Evolutionary conservation across 2,888 invertebrate species (phyloP), one percentile per base, ranked within the genome.

Genomic region (Loripinus fragilis): DNA sequence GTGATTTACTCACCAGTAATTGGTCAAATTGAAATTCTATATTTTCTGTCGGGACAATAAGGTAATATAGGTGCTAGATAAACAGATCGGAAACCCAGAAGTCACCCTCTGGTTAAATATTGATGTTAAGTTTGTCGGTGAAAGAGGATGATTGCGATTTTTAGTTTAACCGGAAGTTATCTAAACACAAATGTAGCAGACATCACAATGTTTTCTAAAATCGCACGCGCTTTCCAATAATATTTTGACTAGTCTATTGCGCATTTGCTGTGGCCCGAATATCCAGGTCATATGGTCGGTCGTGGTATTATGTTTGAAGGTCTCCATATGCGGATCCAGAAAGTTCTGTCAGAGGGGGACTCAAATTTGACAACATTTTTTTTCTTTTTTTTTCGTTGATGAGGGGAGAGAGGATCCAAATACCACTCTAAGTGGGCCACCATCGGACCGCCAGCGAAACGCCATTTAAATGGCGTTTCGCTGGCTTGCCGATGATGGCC

Each of bases 11-110:
- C 23, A 33, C 65, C 60, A 48, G 20, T 74, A 78, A 74, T 78
- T 74, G 78, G 68, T 35, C 66, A 52, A 68, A 71, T 74, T 48
- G 74, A 74, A 71, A 74, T 67, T 67, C 66, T 71, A 65, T 71
- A 64, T 38, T 64, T 33, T 71, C 35, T 25, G 28, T 64, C 23
- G 64, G 30, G 23, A 45, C 64, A 55, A 10, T 55, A 25, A n/a
- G 23, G 52, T 52, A 52, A 52, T 33, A 25, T 33, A 5, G 60
- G 33, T 60, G 30, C 33, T 60, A 60, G 33, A 28, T 30, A 30
- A 60, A 33, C 23, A n/a, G 7, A 3, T 1, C 20, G 2, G 20
- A 33, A 17, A 28, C 2, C 20, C 33, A 2, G 15, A 28, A 60
- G 20, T 60, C 60, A 60, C 60, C 33, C 17, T 5, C 10, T 60